Evolutionary conservation across 1,140 invertebrate genomes (phyloP).

Genomic region (Danaus plexippus): DNA sequence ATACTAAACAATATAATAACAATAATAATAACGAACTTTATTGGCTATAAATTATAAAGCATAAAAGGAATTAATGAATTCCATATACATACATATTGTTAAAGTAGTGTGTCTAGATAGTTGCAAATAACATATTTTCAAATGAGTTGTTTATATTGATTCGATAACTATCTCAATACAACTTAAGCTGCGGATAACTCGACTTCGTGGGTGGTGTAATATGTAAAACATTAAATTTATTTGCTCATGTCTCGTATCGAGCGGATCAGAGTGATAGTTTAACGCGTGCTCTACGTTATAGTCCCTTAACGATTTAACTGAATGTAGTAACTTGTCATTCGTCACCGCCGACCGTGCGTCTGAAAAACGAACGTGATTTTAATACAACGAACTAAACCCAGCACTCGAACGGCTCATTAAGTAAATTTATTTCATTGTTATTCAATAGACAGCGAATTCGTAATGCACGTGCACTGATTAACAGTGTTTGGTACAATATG

Average conservation of each 20-base stretch:
- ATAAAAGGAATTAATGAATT: too few relatives aligned
- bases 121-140: slow-evolving; percentile 17
- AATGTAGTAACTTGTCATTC: slow-evolving; percentile 25
- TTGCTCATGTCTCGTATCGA: slow-evolving; percentile 36
- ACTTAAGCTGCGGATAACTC: slow-evolving; percentile 29
- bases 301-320: slow-evolving; percentile 5
- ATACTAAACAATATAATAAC: too few relatives aligned
- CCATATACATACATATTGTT: too few relatives aligned
- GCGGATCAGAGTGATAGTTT: slow-evolving; percentile 39
- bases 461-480: slow-evolving; percentile 37
- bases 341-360: slow-evolving; percentile 37
- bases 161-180: slow-evolving; percentile 34
- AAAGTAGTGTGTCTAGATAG: not conserved
- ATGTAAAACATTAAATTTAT: slow-evolving; percentile 36
- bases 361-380: slow-evolving; percentile 60
- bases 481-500: slow-evolving; percentile 19
- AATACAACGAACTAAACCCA: slow-evolving; percentile 47
- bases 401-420: slow-evolving; percentile 58
- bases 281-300: slow-evolving; percentile 24
- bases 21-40: too few relatives aligned
- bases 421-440: slow-evolving; percentile 50
- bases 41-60: too few relatives aligned
- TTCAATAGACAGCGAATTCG: slow-evolving; percentile 47
- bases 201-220: slow-evolving; percentile 43
- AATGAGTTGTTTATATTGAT: slow-evolving; percentile 22